Percentiles rank a stretch among this genome's conserved stretches.
phyloP scores from a whole-genome alignment of 2,888 invertebrate species.

The Hirtodrosophila histrioides region DNA sequence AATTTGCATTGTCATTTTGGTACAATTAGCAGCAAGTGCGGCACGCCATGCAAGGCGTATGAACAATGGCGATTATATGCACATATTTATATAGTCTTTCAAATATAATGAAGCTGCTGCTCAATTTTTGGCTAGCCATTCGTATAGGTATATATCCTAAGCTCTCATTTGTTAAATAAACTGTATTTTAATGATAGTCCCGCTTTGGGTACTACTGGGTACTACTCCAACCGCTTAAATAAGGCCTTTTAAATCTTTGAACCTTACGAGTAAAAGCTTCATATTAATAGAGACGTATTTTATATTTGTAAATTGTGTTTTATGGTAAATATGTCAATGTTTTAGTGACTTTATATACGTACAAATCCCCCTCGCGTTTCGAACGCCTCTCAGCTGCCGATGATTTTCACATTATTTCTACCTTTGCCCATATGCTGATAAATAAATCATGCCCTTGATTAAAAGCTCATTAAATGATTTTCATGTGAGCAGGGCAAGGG shows the following conservation, averaged over 20 bases:
- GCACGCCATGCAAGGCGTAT: slow-evolving; percentile 45
- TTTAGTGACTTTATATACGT: no score
- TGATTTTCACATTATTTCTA: slow-evolving; percentile 7
- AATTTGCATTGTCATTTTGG: slow-evolving; percentile 68
- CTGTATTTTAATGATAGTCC: slow-evolving; percentile 9
- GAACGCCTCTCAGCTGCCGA: background rate
- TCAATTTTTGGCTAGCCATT: background rate
- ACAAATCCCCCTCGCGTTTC: background rate
- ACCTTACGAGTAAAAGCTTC: no score
- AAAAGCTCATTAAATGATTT: slow-evolving; percentile 20
- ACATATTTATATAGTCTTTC: slow-evolving; percentile 5
- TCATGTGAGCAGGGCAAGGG: background rate
- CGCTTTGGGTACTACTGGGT: background rate
- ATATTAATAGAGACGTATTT: no score
- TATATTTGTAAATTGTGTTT: no score
- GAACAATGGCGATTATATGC: slow-evolving; percentile 29
- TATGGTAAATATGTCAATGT: no score
- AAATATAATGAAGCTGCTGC: slow-evolving; percentile 16
- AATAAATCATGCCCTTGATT: slow-evolving; percentile 47
- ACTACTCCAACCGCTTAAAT: background rate
- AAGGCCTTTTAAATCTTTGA: background rate
- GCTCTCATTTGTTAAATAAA: slow-evolving; percentile 41
- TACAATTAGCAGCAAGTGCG: slow-evolving; percentile 62
- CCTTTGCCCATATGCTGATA: background rate
- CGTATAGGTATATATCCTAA: background rate